Conservation (phyloP, 2,113 vertebrate species). For the Nothoprocta pentlandii region DNA sequence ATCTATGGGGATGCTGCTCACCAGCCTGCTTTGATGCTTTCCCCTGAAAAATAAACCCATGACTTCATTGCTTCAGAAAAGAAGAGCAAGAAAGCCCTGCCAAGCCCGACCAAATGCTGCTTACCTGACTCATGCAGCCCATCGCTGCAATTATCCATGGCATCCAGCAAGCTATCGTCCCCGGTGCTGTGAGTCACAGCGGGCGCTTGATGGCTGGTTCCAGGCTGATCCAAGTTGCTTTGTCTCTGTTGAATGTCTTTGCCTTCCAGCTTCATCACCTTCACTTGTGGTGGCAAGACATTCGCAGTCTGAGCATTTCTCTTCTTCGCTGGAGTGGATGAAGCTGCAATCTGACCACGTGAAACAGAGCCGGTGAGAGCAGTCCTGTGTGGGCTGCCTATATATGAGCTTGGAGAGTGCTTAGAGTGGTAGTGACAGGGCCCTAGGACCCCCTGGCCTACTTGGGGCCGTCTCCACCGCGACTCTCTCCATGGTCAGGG, state of each 20-base stretch:
- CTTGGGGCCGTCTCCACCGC: background rate
- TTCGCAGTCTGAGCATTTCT: background rate
- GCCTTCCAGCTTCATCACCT: background rate
- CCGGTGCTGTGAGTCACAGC: fast-evolving
- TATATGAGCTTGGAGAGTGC: background rate
- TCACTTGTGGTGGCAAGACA: fast-evolving
- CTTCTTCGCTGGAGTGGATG: background rate
- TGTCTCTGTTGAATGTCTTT: fast-evolving
- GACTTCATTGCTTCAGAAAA: background rate
- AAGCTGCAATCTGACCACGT: background rate
- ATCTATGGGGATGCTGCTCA: background rate
- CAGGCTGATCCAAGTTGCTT: background rate
- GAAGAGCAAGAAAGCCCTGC: background rate
- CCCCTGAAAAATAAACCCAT: background rate
- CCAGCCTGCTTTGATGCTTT: background rate
- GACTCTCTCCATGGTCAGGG: no score
- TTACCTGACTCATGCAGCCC: background rate
- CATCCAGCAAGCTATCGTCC: background rate
- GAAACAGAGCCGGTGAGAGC: background rate
- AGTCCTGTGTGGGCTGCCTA: fast-evolving
- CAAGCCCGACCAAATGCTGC: no score
- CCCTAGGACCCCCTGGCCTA: background rate
- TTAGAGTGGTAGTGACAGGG: no score
- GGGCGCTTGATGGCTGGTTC: background rate
- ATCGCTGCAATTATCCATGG: fast-evolving